Base-by-base conservation (phyloP, 2,797 vertebrate genomes). In the Pteropus rufus region DNA sequence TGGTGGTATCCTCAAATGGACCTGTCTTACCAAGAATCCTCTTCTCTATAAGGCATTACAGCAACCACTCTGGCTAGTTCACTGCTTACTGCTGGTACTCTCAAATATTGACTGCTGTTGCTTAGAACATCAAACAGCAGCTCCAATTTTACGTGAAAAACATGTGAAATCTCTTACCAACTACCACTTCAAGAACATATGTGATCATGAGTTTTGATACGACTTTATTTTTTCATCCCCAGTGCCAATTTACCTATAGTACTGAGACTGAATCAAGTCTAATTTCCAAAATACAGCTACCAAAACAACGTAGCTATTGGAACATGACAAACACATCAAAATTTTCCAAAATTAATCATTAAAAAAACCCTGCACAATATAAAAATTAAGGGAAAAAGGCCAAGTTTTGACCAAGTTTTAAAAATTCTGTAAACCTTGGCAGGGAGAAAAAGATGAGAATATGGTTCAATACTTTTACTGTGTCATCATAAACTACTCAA, bases 401-500 rank as follows among this genome's bases (percentile, higher is more conserved):
- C 34, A 86, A 69, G 24, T 94, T 94, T 52, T 95, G 69, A 72
- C 15, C 56, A 87, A 56, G 41, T 84, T 69, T 96, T 69, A 80
- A 56, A 39, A 94, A 94, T 24, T 36, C 81, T 85, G 15, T 76
- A 89, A 84, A 75, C 92, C 65, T 54, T 6, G 39, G 70, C 52
- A 67, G 46, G 31, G 54, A 85, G 34, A 81, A 93, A 94, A 70
- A 67, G 52, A 72, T 39, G 82, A 2, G 4, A 79, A 24, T 56
- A 29, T 94, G 88, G 91, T 89, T 95, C 93, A 97, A 89, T 62
- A 83, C 69, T 86, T 65, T 10, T 16, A 67, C 34, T 23, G 86
- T 94, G 97, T 81, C 89, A 95, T 95, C 95, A 96, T 58, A 54
- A 85, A 72, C 69, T 18, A 44, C 76, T 80, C 31, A 12, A 14